Conservation (phyloP, 2,113 vertebrate species). For the Herpetotheres cachinnans region DNA sequence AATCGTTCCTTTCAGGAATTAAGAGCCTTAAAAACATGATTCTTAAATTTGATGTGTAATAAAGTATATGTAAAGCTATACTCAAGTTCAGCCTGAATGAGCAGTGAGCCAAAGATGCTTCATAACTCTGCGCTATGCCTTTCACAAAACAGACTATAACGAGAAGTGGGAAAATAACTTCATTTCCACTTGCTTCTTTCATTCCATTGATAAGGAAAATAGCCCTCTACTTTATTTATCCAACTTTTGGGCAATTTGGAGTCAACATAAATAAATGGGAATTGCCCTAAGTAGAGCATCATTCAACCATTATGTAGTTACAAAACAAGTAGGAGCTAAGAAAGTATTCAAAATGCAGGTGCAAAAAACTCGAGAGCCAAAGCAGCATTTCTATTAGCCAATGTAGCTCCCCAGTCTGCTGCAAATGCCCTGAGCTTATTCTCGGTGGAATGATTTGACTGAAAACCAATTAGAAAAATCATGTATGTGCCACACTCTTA, state of each 20-base stretch:
- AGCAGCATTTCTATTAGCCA: constrained; percentile 1
- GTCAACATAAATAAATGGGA: constrained; percentile 12
- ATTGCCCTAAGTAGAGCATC: background rate
- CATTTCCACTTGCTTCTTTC: background rate
- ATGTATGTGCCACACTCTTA: background rate
- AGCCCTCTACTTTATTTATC: background rate
- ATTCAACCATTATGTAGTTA: background rate
- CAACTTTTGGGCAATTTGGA: background rate
- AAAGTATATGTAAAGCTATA: background rate
- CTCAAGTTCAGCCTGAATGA: background rate
- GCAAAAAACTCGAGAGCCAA: background rate
- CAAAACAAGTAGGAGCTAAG: background rate
- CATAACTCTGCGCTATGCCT: background rate
- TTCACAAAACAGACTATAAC: background rate
- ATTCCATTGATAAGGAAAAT: constrained; percentile 9
- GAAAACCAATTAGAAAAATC: constrained; percentile 59
- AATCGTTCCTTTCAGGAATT: background rate
- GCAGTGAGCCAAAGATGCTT: background rate
- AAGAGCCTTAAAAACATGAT: background rate
- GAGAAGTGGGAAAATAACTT: constrained; percentile 19
- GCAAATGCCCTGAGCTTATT: background rate
- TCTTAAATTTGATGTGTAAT: background rate
- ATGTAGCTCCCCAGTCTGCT: background rate
- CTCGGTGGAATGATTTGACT: constrained; percentile 39
- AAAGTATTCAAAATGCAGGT: constrained; percentile 25